Conservation (phyloP, 2,113 vertebrate species). For the Phylloscopus trochilus region DNA sequence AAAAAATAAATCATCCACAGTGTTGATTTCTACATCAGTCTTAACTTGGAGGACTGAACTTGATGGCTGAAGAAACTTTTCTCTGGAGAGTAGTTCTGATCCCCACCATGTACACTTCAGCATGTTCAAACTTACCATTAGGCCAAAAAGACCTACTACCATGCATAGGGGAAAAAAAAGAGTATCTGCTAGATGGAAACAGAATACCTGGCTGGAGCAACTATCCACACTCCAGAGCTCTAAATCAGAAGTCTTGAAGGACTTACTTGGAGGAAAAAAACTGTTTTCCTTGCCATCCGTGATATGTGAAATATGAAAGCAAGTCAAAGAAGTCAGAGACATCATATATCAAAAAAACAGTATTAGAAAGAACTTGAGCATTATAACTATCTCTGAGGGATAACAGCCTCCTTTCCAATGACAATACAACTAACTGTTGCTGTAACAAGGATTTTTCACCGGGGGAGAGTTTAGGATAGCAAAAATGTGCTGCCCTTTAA, state of each 20-base stretch:
- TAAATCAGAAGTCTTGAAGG: not conserved
- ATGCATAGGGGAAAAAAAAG: not conserved
- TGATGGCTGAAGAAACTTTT: not conserved
- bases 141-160: slow-evolving; percentile 24
- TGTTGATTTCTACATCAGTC: not conserved
- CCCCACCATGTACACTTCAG: slow-evolving; percentile 44
- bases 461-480: not conserved
- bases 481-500: not conserved
- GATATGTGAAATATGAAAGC: not conserved
- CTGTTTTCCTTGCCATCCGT: not conserved
- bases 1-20: not conserved
- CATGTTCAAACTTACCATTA: slow-evolving; percentile 37
- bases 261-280: not conserved
- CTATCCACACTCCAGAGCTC: not conserved
- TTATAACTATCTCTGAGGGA: not conserved
- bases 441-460: not conserved
- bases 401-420: not conserved
- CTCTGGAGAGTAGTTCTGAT: not conserved
- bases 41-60: not conserved
- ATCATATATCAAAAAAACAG: not conserved
- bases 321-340: not conserved
- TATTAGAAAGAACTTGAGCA: not conserved
- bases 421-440: not conserved
- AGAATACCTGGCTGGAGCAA: not conserved
- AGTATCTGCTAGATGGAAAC: slow-evolving; percentile 33